These are phyloP conservation scores for Drosophila maculinotata DNA, from an alignment of 2,888 invertebrate genomes.

Conservation along the genomic window DNA sequence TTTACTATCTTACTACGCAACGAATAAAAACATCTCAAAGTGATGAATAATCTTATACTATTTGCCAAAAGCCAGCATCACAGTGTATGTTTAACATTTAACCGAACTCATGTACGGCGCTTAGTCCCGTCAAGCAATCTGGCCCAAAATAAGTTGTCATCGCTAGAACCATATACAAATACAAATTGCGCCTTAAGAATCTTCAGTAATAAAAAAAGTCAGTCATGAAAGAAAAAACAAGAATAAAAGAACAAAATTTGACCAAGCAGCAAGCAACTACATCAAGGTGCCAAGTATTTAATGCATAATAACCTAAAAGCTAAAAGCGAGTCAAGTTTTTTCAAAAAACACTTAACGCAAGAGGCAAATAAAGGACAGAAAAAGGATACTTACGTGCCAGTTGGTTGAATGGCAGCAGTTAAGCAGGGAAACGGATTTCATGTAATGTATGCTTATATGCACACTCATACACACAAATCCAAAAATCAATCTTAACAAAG, in stretches of 20 bases:
- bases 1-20: not conserved
- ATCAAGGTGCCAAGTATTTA: slow-evolving; percentile 51
- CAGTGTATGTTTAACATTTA: slow-evolving; percentile 8
- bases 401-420: slow-evolving; percentile 17
- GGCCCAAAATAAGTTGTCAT: slow-evolving; percentile 71
- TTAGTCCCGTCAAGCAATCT: slow-evolving; percentile 34
- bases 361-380: not conserved
- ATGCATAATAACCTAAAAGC: slow-evolving; percentile 28
- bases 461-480: slow-evolving; percentile 9
- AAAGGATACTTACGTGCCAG: slow-evolving; percentile 25
- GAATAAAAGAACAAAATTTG: slow-evolving; percentile 8
- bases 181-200: slow-evolving; percentile 31
- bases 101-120: slow-evolving; percentile 23
- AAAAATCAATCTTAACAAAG: slow-evolving; percentile 64
- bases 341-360: slow-evolving; percentile 9
- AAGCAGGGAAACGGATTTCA: slow-evolving; percentile 2
- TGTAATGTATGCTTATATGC: slow-evolving; percentile 43
- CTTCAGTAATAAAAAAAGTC: slow-evolving; percentile 1
- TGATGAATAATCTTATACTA: not conserved
- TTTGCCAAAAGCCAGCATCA: slow-evolving; percentile 31
- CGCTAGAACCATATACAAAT: slow-evolving; percentile 67
- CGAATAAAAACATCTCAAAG: slow-evolving; percentile 7
- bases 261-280: slow-evolving; percentile 3
- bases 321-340: slow-evolving; percentile 42
- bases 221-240: no score